Conservation (phyloP, 2,888 invertebrate genomes). For the Amphipoea oculea region DNA sequence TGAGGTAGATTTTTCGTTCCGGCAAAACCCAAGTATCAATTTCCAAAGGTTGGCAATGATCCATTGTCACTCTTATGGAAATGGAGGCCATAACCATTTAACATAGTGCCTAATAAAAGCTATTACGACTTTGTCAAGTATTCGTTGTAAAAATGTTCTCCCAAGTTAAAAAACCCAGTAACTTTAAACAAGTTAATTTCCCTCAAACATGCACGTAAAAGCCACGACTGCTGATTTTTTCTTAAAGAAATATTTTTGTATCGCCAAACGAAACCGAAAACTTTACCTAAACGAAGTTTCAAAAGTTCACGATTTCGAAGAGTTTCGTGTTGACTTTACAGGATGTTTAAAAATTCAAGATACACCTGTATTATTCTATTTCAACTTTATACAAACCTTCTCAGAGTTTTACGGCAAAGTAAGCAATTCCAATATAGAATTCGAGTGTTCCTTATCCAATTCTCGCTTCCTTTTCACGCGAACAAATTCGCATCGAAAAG, state of each 20-base stretch:
- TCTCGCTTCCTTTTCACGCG: conserved; percentile 59
- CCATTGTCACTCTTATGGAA: not conserved
- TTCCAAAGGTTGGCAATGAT: not conserved
- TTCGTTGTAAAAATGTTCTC: not conserved
- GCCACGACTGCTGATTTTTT: conserved; percentile 18
- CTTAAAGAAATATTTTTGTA: conserved; percentile 42
- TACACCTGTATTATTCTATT: conserved; percentile 52
- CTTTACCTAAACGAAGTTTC: conserved; percentile 23
- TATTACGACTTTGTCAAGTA: not conserved
- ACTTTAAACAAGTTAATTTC: conserved; percentile 24
- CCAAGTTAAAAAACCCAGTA: not conserved
- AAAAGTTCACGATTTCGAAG: conserved; percentile 27
- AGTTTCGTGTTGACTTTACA: conserved; percentile 45
- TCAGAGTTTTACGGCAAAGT: conserved; percentile 41
- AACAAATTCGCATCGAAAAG: conserved; percentile 68
- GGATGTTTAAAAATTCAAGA: conserved; percentile 36
- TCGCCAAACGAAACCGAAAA: conserved; percentile 35
- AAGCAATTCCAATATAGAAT: conserved; percentile 46
- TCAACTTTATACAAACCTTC: conserved; percentile 43
- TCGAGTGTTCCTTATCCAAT: conserved; percentile 34
- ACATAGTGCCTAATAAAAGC: conserved; percentile 1
- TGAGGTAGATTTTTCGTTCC: not conserved
- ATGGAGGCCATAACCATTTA: not conserved
- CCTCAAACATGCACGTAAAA: conserved; percentile 12
- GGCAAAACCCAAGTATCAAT: not conserved